A percentile compares a stretch with the other conserved stretches of the same genome.
These are phyloP conservation scores for Macquaria ambigua DNA, from an alignment of 2,113 vertebrate species.

Conservation along the genomic window DNA sequence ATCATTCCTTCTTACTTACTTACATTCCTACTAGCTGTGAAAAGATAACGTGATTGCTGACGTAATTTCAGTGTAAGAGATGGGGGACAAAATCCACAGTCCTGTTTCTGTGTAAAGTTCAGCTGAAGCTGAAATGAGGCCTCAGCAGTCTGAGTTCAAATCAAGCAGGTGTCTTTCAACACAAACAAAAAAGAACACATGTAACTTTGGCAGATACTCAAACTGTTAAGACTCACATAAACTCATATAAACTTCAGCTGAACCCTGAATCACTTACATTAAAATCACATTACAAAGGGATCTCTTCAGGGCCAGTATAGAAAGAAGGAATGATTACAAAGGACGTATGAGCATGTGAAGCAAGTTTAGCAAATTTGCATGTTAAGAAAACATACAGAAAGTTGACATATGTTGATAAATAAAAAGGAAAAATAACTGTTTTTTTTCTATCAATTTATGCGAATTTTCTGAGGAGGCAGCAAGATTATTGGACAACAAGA, in stretches of 20 bases:
- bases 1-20: neutral
- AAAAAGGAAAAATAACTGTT: neutral
- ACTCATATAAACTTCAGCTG: neutral
- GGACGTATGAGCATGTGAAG: neutral
- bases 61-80: no score
- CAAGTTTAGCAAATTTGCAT: neutral
- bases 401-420: neutral
- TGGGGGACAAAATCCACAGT: neutral
- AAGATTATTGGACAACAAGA: neutral
- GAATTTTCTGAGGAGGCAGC: neutral
- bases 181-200: neutral
- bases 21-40: no score
- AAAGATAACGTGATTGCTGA: no score
- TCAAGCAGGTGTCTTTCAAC: no score
- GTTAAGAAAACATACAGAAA: neutral
- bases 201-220: neutral
- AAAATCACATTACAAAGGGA: neutral
- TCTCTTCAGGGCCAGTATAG: neutral
- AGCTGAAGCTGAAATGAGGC: neutral
- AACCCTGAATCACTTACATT: neutral
- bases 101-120: neutral
- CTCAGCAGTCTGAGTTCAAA: neutral
- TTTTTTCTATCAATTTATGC: neutral
- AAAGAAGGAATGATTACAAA: neutral
- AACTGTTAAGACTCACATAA: neutral